phyloP scores from a whole-genome alignment of 92 coral and sea anemone genomes.

The Virgularia gustaviana region DNA sequence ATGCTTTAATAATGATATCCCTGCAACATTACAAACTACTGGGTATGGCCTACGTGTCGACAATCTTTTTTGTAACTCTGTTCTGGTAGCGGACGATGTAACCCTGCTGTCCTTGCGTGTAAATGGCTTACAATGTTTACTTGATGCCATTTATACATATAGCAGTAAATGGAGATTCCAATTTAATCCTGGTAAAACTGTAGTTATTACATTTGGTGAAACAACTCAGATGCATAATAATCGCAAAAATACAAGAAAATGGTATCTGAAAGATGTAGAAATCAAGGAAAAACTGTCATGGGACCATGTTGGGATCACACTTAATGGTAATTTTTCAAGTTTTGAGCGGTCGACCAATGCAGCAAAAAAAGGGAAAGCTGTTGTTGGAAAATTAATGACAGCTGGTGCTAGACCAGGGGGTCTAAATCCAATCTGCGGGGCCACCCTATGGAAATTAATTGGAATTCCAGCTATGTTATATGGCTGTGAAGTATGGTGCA shows the following conservation, averaged over 20 bases:
- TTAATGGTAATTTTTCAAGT: neutral
- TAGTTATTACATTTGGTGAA: neutral
- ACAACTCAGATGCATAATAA: neutral
- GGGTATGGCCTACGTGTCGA: neutral
- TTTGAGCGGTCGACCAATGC: neutral
- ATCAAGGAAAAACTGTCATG: neutral
- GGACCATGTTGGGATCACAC: neutral
- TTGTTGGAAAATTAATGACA: neutral
- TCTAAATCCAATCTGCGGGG: slow-evolving; percentile 2
- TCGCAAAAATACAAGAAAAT: neutral
- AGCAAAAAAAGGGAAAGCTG: neutral
- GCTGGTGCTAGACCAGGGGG: neutral
- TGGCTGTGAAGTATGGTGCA: neutral
- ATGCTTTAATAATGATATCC: neutral
- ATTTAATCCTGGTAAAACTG: neutral
- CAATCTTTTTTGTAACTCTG: neutral
- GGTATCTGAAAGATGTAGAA: neutral
- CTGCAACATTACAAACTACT: neutral
- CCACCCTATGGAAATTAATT: neutral
- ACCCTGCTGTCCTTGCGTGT: neutral
- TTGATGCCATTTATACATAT: neutral
- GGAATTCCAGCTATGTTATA: neutral
- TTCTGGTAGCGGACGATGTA: neutral
- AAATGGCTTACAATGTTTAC: neutral
- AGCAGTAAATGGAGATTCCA: neutral